A percentile compares a stretch with the other conserved stretches of the same genome.
These are phyloP conservation scores for Hyposmocoma kahamanoa DNA, from an alignment of 1,140 invertebrate species.

Conservation along the genomic window DNA sequence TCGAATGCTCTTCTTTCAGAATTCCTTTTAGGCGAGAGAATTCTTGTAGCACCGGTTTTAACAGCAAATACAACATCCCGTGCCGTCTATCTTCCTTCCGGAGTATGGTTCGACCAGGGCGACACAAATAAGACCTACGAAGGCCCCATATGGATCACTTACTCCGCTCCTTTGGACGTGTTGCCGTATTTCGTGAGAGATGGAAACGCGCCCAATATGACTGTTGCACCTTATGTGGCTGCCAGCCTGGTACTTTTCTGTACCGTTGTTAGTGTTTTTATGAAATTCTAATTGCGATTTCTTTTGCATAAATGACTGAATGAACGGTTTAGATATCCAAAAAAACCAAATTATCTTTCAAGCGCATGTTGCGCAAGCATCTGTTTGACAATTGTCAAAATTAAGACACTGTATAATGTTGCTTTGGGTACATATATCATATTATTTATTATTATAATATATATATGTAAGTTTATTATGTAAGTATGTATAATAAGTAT, in stretches of 20 bases:
- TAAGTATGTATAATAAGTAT: no score
- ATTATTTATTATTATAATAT: no score
- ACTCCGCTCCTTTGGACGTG: conserved; percentile 78
- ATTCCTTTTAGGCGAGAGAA: conserved; percentile 86
- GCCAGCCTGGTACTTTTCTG: conserved; percentile 21
- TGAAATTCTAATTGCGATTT: no score
- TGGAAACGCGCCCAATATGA: conserved; percentile 8
- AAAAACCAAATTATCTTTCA: no score
- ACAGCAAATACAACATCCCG: conserved; percentile 77
- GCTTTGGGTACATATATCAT: no score
- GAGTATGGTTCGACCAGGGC: conserved; percentile 78
- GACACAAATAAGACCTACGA: conserved; percentile 50
- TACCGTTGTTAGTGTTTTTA: conserved; percentile 18
- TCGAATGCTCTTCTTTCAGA: conserved; percentile 78
- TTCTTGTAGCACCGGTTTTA: conserved; percentile 91
- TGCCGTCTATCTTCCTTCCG: conserved; percentile 85
- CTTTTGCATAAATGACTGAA: no score
- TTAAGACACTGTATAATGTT: no score
- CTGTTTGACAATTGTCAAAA: no score
- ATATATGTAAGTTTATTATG: no score
- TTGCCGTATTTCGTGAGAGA: conserved; percentile 78
- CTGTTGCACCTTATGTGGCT: conserved; percentile 12
- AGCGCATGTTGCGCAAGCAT: no score
- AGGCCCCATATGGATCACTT: conserved; percentile 81
- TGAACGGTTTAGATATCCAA: no score